Percentiles rank a stretch among this genome's conserved stretches.
Evolutionary conservation across 2,888 invertebrate genomes (phyloP).

Genomic region (Dolichomitus sp.): DNA sequence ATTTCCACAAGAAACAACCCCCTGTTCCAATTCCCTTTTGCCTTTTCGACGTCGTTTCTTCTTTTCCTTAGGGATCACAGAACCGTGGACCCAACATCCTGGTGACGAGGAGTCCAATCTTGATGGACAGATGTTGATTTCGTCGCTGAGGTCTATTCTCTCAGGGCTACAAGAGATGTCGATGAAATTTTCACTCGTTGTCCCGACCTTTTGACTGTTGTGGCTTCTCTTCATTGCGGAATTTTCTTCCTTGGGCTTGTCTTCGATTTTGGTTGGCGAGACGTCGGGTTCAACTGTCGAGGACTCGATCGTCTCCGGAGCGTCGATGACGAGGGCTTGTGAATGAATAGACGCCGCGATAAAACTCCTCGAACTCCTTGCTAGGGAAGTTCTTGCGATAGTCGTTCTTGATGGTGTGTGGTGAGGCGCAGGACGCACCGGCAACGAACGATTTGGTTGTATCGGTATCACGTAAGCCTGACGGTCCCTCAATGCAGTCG

Average conservation of each 20-base stretch:
- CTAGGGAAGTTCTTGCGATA: slow-evolving; percentile 23
- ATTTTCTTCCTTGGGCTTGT: neutral
- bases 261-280: neutral
- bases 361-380: neutral
- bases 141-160: slow-evolving; percentile 31
- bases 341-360: neutral
- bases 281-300: neutral
- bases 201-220: neutral
- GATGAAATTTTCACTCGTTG: slow-evolving; percentile 41
- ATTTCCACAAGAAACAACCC: neutral
- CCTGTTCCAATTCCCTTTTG: neutral
- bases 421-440: slow-evolving; percentile 80
- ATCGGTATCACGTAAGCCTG: slow-evolving; percentile 77
- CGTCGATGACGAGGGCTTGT: slow-evolving; percentile 6
- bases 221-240: slow-evolving; percentile 24
- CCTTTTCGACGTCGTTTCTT: slow-evolving; percentile 17
- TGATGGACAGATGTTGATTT: neutral
- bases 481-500: slow-evolving; percentile 77
- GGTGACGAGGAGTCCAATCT: neutral
- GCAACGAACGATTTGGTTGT: slow-evolving; percentile 82
- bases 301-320: neutral
- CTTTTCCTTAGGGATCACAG: neutral
- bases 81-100: slow-evolving; percentile 1
- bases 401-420: slow-evolving; percentile 64
- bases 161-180: slow-evolving; percentile 52